These are phyloP conservation scores for Thelaira solivaga DNA, from an alignment of 2,888 invertebrate genomes.

Conservation along the genomic window DNA sequence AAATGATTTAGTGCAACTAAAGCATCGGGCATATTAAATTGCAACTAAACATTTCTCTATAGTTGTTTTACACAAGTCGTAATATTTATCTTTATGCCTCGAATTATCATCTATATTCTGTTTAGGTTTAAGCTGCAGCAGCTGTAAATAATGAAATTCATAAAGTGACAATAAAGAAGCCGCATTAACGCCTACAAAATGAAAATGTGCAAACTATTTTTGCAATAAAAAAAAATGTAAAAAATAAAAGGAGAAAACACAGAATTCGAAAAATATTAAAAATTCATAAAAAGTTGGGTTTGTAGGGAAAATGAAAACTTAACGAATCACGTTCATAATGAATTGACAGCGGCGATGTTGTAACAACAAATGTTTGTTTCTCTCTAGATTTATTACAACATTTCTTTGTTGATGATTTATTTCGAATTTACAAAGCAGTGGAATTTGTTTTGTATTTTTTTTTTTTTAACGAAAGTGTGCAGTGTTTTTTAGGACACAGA, in stretches of 20 bases:
- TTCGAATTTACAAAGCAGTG: slow-evolving; percentile 3
- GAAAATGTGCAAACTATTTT: slow-evolving; percentile 35
- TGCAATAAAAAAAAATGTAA: not conserved
- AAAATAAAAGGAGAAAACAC: not conserved
- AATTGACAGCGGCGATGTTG: slow-evolving; percentile 53
- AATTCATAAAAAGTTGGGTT: slow-evolving; percentile 49
- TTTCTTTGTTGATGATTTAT: slow-evolving; percentile 28
- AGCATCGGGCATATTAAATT: slow-evolving; percentile 28
- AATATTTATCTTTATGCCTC: slow-evolving; percentile 24
- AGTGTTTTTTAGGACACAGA: too few species aligned
- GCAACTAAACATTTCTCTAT: not conserved
- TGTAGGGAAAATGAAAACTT: slow-evolving; percentile 31
- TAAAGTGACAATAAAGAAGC: slow-evolving; percentile 48
- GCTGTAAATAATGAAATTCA: slow-evolving; percentile 50
- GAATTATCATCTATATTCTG: slow-evolving; percentile 45
- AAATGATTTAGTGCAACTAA: slow-evolving; percentile 40
- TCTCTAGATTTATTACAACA: slow-evolving; percentile 41
- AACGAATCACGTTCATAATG: slow-evolving; percentile 44
- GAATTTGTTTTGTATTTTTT: too few species aligned
- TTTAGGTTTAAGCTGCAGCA: slow-evolving; percentile 24
- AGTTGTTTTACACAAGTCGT: not conserved
- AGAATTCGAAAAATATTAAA: slow-evolving; percentile 42
- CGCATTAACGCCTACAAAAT: slow-evolving; percentile 44
- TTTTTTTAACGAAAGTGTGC: too few species aligned
- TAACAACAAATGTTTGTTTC: slow-evolving; percentile 34